Evolutionary conservation across 2,113 vertebrate genomes (phyloP).

Genomic region (Phalacrocorax brasilianus): DNA sequence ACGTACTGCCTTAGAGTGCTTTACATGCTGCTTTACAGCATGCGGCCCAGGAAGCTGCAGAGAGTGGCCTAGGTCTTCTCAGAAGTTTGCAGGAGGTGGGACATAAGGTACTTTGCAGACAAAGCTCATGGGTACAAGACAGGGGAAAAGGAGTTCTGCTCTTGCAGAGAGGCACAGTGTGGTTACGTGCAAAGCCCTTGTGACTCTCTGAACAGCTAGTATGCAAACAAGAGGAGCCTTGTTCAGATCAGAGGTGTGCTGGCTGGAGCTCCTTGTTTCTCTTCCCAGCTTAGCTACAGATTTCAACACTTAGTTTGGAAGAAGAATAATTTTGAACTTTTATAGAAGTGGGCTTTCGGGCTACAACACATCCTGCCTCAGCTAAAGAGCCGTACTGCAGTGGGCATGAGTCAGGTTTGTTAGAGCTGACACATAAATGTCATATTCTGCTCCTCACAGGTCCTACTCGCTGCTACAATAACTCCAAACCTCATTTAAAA

Average conservation of each 20-base stretch:
- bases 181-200: neutral
- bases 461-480: neutral
- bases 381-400: neutral
- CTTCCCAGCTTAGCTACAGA: neutral
- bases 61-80: accelerated
- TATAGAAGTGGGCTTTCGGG: neutral
- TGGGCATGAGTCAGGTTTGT: neutral
- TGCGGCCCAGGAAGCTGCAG: neutral
- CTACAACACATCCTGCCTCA: neutral
- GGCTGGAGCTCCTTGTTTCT: neutral
- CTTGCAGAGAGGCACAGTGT: neutral
- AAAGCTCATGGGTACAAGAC: neutral
- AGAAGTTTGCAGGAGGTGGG: neutral
- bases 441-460: neutral
- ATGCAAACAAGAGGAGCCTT: neutral
- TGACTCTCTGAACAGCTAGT: neutral
- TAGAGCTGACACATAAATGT: neutral
- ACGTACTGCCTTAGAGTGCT: neutral
- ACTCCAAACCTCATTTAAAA: neutral
- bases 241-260: neutral
- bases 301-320: neutral
- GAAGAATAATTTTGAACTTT: neutral
- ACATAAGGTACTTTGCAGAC: accelerated
- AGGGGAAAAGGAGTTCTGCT: neutral
- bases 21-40: neutral